Evolutionary conservation across 2,888 invertebrate species (phyloP).

Genomic region (Galerucella pusilla): DNA sequence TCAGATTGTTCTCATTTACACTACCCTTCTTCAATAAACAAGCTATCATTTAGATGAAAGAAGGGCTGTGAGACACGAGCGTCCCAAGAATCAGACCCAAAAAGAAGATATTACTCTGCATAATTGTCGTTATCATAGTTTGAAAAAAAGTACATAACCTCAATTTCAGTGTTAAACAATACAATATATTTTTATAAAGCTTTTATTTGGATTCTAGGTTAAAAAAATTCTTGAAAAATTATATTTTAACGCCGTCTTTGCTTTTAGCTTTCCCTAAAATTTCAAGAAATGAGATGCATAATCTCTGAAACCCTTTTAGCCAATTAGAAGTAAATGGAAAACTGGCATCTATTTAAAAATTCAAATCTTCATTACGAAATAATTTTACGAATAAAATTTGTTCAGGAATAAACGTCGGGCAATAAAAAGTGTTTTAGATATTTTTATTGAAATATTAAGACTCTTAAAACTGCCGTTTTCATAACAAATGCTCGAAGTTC

Average conservation of each 20-base stretch:
- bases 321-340: slow-evolving; percentile 53
- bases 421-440: slow-evolving; percentile 20
- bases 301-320: slow-evolving; percentile 48
- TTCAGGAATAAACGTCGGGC: not conserved
- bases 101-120: not conserved
- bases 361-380: slow-evolving; percentile 47
- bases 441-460: not conserved
- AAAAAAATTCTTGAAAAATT: not conserved
- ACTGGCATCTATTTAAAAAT: slow-evolving; percentile 50
- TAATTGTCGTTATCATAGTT: too few species aligned
- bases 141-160: too few species aligned
- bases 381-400: slow-evolving; percentile 34
- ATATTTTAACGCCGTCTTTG: slow-evolving; percentile 7
- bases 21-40: slow-evolving; percentile 47
- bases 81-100: not conserved
- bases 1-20: slow-evolving; percentile 43
- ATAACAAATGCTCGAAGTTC: too few species aligned
- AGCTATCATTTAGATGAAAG: slow-evolving; percentile 45
- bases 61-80: slow-evolving; percentile 15
- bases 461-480: too few species aligned
- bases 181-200: too few species aligned
- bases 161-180: too few species aligned
- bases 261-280: slow-evolving; percentile 31
- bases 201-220: not conserved
- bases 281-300: slow-evolving; percentile 46